A percentile compares a stretch with the other conserved stretches of the same genome.
phyloP scores from a whole-genome alignment of 2,113 vertebrate species.

The Boulengeromyrus knoepffleri region DNA sequence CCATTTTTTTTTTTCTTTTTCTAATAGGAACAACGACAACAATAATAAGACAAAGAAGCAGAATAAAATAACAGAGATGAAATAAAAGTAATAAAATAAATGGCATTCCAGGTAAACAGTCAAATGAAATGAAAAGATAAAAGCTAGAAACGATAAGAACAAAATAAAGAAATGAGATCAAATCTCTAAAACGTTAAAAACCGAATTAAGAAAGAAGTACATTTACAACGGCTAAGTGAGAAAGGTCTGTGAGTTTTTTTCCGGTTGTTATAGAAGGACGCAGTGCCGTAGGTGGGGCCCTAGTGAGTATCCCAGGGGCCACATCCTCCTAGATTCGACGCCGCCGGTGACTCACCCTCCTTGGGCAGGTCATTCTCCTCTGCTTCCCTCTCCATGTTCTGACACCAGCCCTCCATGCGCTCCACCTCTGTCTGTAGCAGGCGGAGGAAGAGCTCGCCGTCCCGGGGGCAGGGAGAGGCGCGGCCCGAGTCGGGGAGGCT shows the following conservation, averaged over 20 bases:
- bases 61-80: not conserved
- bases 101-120: too few species aligned
- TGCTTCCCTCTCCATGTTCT: conserved; percentile 91
- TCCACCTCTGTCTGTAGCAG: conserved; percentile 91
- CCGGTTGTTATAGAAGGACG: not conserved
- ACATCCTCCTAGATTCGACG: too few species aligned
- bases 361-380: conserved; percentile 91
- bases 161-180: not conserved
- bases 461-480: conserved; percentile 85
- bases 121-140: too few species aligned
- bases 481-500: conserved; percentile 90
- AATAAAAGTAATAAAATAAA: not conserved
- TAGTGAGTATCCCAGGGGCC: not conserved
- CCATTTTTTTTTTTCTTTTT: not conserved
- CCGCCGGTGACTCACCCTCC: conserved; percentile 69
- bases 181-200: not conserved
- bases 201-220: not conserved
- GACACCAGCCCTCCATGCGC: conserved; percentile 96
- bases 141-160: too few species aligned
- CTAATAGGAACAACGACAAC: not conserved
- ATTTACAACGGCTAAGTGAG: not conserved
- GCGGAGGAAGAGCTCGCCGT: conserved; percentile 92
- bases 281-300: not conserved
- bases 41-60: not conserved
- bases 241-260: not conserved